A percentile compares a stretch with the other conserved stretches of the same genome.
Evolutionary conservation across 2,797 vertebrate genomes (phyloP).

Genomic region (Tamandua tetradactyla): DNA sequence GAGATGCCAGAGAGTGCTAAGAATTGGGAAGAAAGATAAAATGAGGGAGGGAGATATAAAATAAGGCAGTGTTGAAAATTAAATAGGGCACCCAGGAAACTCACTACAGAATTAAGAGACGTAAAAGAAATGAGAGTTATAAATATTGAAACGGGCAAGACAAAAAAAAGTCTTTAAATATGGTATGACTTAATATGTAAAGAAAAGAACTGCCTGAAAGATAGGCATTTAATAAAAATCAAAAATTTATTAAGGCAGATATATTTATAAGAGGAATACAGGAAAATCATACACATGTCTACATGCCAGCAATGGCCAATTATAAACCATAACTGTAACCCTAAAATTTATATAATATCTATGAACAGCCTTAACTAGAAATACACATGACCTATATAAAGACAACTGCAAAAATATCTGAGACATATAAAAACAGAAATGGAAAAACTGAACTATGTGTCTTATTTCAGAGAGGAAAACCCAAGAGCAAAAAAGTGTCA

Average conservation of each 20-base stretch:
- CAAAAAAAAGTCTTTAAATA: neutral
- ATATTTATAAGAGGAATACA: neutral
- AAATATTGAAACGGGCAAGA: constrained; percentile 26
- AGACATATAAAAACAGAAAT: neutral
- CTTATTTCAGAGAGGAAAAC: neutral
- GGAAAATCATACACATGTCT: constrained; percentile 28
- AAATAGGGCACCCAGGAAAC: neutral
- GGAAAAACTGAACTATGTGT: neutral
- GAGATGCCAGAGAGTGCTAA: neutral
- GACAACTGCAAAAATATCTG: constrained; percentile 11
- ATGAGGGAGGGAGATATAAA: neutral
- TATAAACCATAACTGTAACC: neutral
- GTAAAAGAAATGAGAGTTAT: neutral
- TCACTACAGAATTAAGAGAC: neutral
- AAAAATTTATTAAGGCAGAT: neutral
- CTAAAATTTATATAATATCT: neutral
- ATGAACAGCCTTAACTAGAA: neutral
- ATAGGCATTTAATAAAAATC: constrained; percentile 10
- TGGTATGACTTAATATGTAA: neutral
- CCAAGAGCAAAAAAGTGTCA: neutral
- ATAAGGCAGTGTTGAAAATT: neutral
- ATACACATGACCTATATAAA: constrained; percentile 27
- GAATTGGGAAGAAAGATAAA: neutral
- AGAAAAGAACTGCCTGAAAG: neutral
- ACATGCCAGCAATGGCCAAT: neutral